Base-by-base conservation (phyloP, 2,888 invertebrate genomes). In the Anoplius nigerrimus region DNA sequence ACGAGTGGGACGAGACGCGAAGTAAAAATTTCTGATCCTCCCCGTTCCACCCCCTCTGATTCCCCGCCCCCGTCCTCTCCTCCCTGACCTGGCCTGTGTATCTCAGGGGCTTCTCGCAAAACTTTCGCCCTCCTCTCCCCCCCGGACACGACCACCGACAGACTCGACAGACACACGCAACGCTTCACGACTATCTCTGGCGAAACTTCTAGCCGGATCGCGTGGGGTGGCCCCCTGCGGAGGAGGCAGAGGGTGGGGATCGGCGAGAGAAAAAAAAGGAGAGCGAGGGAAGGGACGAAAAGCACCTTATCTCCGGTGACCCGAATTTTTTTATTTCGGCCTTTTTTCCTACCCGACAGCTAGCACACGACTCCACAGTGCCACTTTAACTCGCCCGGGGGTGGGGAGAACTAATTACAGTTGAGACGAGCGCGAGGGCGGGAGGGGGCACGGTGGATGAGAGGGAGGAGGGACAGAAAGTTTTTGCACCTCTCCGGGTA, bases 1-100 rank as follows among this genome's bases (percentile, higher is more conserved):
- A 66, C 62, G 68, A 61, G 58, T 34, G 11, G 34, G 11, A 34
- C n/a, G 34, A 3, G 45, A 69, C 63, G 65, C 65, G 78, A 71
- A 67, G 69, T 71, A 62, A 79, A 48, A 48, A 48, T 48, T 48
- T 18, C 48, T 18, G 16, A 18, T 16, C 18, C 48, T 69, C 64
- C 48, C 64, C 64, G 45, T 51, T 62, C 62, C 60, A 66, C 48
- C 62, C 57, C 55, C 66, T 56, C 57, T 51, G 54, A 64, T 61
- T 62, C 61, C 57, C 60, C 45, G 61, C 8, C 22, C 18, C 48
- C 56, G 45, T 46, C 11, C 18, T 56, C 13, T 27, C n/a, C 15
- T 20, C 34, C 13, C n/a, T 42, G 53, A 21, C 21, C 18, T 22
- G 21, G 6, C 51, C 13, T 16, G n/a, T 48, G 27, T 60, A 42